These are phyloP conservation scores for Apostichopus leukothele DNA, from an alignment of 53 echinoderm and acorn worm genomes.

Conservation along the genomic window DNA sequence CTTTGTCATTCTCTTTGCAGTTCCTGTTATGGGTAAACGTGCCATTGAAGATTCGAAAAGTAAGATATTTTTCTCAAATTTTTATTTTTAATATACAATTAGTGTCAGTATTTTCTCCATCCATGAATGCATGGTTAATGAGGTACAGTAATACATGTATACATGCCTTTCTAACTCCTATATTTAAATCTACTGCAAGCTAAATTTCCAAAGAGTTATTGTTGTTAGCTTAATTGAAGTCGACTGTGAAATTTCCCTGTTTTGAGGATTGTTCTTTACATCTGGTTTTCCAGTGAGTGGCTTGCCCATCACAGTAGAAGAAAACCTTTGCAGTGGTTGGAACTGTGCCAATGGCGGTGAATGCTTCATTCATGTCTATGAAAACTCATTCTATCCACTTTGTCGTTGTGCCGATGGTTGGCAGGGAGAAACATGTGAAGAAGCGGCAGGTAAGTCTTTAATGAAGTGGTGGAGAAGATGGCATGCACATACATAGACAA, in stretches of 20 bases:
- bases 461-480: no score
- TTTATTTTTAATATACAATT: no score
- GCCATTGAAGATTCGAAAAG: background rate
- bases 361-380: background rate
- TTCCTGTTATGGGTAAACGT: background rate
- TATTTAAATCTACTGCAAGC: background rate
- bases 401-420: constrained; percentile 8
- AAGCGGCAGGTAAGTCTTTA: background rate
- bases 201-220: constrained; percentile 13
- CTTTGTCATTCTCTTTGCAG: background rate
- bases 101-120: no score
- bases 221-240: constrained; percentile 13
- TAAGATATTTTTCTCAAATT: background rate
- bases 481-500: no score
- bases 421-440: constrained; percentile 9
- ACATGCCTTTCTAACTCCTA: no score
- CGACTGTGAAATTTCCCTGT: background rate
- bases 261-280: constrained; percentile 6
- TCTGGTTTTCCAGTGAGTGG: background rate
- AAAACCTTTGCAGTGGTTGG: background rate
- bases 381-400: background rate
- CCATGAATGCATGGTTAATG: no score
- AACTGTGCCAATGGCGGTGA: constrained; percentile 24
- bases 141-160: no score
- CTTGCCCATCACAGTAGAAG: background rate